Percentiles rank a stretch among this genome's conserved stretches.
These are phyloP conservation scores for Drosophila punjabiensis DNA, from an alignment of 1,140 invertebrate genomes.

Conservation along the genomic window DNA sequence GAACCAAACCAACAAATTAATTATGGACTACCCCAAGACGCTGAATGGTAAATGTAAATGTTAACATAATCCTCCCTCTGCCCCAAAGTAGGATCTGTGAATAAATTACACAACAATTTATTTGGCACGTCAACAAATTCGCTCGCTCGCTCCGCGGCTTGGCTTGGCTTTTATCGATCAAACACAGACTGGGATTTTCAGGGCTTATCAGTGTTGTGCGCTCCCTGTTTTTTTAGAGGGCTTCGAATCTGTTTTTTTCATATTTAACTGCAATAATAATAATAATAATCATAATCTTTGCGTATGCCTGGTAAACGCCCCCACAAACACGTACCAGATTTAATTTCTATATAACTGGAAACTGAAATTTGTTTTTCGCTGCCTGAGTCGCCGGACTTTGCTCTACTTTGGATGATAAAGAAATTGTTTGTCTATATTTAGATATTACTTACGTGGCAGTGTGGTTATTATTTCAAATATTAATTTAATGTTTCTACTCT, in stretches of 20 bases:
- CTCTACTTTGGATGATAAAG: conserved; percentile 26
- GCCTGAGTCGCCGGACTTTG: conserved; percentile 27
- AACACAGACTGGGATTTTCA: conserved; percentile 62
- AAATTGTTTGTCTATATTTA: conserved; percentile 11
- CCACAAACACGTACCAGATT: conserved; percentile 27
- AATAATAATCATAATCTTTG: conserved; percentile 26
- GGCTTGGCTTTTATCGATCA: conserved; percentile 64
- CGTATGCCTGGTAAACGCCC: conserved; percentile 39
- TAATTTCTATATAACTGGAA: conserved; percentile 8
- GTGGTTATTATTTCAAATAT: not conserved
- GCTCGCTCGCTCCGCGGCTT: not conserved
- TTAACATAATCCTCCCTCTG: conserved; percentile 8
- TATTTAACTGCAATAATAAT: conserved; percentile 7
- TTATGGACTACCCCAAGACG: conserved; percentile 75
- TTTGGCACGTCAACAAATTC: conserved; percentile 49
- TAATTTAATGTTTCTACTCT: not conserved
- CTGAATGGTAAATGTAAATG: conserved; percentile 71
- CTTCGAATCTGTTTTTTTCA: conserved; percentile 21
- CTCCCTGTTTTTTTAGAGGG: conserved; percentile 35
- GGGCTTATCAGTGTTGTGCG: conserved; percentile 15
- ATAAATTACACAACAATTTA: conserved; percentile 68
- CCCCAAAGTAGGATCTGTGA: conserved; percentile 3
- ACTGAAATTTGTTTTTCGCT: conserved; percentile 21
- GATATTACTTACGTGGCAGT: conserved; percentile 10
- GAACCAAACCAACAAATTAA: conserved; percentile 12